phyloP scores from a whole-genome alignment of 2,797 vertebrate genomes.

The Pogoniulus pusillus region DNA sequence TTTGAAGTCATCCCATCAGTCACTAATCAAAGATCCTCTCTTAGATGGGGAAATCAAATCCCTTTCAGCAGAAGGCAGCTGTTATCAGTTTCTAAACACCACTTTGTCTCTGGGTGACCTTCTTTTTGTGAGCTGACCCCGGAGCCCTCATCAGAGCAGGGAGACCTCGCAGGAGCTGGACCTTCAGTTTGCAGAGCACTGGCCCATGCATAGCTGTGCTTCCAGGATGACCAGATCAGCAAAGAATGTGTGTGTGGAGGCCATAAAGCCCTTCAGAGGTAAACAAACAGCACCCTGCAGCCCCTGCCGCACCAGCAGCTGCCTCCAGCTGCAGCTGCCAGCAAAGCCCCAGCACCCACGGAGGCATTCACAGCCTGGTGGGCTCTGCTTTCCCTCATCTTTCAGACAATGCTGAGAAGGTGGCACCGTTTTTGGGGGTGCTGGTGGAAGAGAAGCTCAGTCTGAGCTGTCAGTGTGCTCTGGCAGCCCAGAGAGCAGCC shows the following conservation, averaged over 20 bases:
- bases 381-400: neutral
- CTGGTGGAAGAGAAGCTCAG: no score
- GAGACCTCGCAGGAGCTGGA: neutral
- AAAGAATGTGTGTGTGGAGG: slow-evolving; percentile 56
- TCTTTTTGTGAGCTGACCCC: slow-evolving; percentile 48
- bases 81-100: slow-evolving; percentile 61
- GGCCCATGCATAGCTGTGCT: neutral
- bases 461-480: no score
- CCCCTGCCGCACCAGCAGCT: neutral
- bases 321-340: neutral
- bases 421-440: no score
- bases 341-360: slow-evolving; percentile 3
- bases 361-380: neutral
- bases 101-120: slow-evolving; percentile 51
- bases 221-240: slow-evolving; percentile 36
- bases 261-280: slow-evolving; percentile 49
- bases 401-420: neutral
- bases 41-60: slow-evolving; percentile 59
- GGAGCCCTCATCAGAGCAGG: neutral
- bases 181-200: neutral
- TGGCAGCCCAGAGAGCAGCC: no score
- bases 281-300: slow-evolving; percentile 30
- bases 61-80: slow-evolving; percentile 46
- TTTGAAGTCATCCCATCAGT: slow-evolving; percentile 69
- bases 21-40: slow-evolving; percentile 65